Evolutionary conservation across 1,140 invertebrate species (phyloP).

Genomic region (Zaprionus ornatus): DNA sequence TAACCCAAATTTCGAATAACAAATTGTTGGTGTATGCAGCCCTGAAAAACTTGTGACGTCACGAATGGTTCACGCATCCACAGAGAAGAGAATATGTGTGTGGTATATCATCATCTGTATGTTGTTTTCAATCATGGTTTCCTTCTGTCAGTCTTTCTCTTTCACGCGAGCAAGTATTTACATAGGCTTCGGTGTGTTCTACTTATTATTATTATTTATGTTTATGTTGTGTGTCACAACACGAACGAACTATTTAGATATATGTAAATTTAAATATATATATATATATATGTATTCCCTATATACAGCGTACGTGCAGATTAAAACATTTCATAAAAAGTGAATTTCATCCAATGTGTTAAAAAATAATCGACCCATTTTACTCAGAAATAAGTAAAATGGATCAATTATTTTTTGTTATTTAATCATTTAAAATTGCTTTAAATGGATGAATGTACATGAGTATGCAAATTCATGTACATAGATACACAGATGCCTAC

Average conservation of each 20-base stretch:
- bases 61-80: background rate
- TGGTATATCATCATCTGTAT: conserved; percentile 3
- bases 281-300: background rate
- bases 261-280: background rate
- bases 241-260: background rate
- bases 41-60: conserved; percentile 29
- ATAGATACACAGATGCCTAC: background rate
- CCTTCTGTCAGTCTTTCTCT: conserved; percentile 15
- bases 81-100: background rate
- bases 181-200: background rate
- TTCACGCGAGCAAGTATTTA: background rate
- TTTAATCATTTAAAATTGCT: background rate
- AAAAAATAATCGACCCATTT: background rate
- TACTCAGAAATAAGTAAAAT: background rate
- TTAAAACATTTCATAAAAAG: background rate
- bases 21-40: conserved; percentile 1
- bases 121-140: background rate
- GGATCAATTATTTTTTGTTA: too few relatives aligned
- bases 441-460: background rate
- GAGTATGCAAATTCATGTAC: background rate
- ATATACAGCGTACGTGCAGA: background rate
- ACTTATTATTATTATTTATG: background rate
- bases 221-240: background rate
- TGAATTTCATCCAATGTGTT: background rate
- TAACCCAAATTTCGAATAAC: background rate